phyloP scores from a whole-genome alignment of 2,113 vertebrate species.

The Psittacara wagleri region DNA sequence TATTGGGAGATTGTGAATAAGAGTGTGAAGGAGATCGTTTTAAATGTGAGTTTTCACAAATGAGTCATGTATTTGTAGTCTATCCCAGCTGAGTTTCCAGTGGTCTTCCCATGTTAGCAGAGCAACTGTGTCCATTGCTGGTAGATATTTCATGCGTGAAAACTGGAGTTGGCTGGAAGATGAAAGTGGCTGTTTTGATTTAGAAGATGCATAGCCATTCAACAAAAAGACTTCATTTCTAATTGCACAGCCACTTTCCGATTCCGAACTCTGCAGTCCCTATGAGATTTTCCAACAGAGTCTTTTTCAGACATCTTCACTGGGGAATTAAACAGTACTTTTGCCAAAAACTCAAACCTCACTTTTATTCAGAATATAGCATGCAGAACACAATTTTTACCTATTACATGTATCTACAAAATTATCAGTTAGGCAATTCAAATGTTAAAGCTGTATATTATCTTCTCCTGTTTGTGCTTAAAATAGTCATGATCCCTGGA shows the following conservation, averaged over 20 bases:
- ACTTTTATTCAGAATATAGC: neutral
- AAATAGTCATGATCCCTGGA: neutral
- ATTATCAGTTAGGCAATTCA: neutral
- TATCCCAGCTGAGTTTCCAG: neutral
- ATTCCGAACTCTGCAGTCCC: neutral
- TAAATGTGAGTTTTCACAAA: neutral
- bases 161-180: neutral
- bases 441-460: neutral
- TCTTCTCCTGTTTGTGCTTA: neutral
- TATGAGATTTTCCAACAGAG: neutral
- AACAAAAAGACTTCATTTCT: neutral
- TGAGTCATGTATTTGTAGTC: neutral
- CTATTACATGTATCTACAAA: neutral
- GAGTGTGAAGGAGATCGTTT: rapidly evolving
- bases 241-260: neutral
- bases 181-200: neutral
- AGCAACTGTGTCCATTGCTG: neutral
- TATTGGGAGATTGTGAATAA: neutral
- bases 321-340: neutral
- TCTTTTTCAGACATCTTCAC: neutral
- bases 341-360: neutral
- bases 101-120: neutral
- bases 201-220: neutral
- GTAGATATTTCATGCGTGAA: neutral
- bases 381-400: neutral